Base-by-base conservation (phyloP, 2,888 invertebrate species). In the Cosmorhoe ocellata region DNA sequence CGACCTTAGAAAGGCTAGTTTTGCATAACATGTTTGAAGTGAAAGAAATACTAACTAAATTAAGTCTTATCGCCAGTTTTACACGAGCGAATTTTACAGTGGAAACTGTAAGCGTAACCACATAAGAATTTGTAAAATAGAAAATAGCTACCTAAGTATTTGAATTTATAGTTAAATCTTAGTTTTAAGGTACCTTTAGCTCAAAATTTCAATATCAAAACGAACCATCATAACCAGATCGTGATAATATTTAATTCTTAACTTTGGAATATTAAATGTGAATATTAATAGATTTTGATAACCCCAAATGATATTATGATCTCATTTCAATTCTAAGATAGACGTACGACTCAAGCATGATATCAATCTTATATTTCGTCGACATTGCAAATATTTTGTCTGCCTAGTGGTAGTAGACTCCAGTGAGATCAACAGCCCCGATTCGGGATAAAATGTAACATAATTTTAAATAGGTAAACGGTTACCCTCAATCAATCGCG, bases 1-100 rank as follows among this genome's bases (percentile, higher is more conserved):
- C 66, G 67, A 79, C 76, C 79, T 75, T 70, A 74, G 73, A 74
- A 73, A 76, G 70, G 65, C 64, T 61, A 8, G 51, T 61, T 66
- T 72, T 69, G 63, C 69, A 69, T 66, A 73, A 69, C 56, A 41
- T 31, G 44, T 44, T 18, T 59, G 43, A 60, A 51, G 55, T 51
- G 37, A 58, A 50, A 54, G 42, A 51, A 58, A 52, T 48, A 56
- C 18, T 45, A 41, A 18, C 41, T 47, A 59, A 53, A 53, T 54
- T 10, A 46, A 44, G 24, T 43, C 34, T 47, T 55, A 49, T 51
- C 48, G 48, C 36, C n/a, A 22, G 40, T 46, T 49, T 39, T 38
- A 33, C 8, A 36, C 30, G n/a, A 31, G 33, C 18, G 11, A 44
- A 43, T 22, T 44, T 33, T 11, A 39, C 32, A 32, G 13, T 26